Conservation (phyloP, 2,888 invertebrate genomes). For the Parnassius mnemosyne region DNA sequence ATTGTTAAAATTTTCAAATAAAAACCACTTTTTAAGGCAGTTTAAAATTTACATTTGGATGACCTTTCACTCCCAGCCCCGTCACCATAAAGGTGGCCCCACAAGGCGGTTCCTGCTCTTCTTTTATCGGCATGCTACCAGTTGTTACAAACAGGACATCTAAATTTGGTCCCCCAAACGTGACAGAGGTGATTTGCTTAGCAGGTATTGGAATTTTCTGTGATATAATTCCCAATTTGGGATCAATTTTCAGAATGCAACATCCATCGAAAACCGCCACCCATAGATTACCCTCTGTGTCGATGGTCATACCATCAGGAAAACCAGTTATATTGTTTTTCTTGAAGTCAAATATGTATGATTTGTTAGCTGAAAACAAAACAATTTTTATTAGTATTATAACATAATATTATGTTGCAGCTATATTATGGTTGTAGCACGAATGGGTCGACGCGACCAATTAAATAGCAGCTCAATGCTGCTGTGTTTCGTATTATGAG, state of each 20-base stretch:
- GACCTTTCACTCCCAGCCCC: constrained; percentile 81
- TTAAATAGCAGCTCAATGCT: too few relatives aligned
- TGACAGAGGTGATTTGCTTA: constrained; percentile 84
- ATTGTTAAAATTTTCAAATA: too few relatives aligned
- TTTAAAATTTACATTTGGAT: constrained; percentile 54
- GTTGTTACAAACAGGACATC: constrained; percentile 85
- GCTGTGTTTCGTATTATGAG: too few relatives aligned
- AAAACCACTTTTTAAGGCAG: constrained; percentile 23
- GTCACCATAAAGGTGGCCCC: constrained; percentile 83
- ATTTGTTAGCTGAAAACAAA: constrained; percentile 73
- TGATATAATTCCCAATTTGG: constrained; percentile 76
- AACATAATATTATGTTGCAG: too few relatives aligned
- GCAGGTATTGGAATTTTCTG: constrained; percentile 80
- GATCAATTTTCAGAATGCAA: constrained; percentile 78
- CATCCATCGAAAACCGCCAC: constrained; percentile 85
- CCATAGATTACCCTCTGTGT: constrained; percentile 88
- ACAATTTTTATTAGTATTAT: neutral
- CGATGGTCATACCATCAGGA: constrained; percentile 88
- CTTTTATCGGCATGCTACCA: constrained; percentile 66
- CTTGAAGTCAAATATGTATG: constrained; percentile 81
- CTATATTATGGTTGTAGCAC: too few relatives aligned
- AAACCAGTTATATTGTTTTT: constrained; percentile 58
- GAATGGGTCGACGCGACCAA: too few relatives aligned
- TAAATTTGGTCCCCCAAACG: constrained; percentile 86
- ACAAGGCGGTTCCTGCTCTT: constrained; percentile 68